A percentile compares a stretch with the other conserved stretches of the same genome.
Evolutionary conservation across 2,113 vertebrate genomes (phyloP).

Genomic region (Podarcis muralis): DNA sequence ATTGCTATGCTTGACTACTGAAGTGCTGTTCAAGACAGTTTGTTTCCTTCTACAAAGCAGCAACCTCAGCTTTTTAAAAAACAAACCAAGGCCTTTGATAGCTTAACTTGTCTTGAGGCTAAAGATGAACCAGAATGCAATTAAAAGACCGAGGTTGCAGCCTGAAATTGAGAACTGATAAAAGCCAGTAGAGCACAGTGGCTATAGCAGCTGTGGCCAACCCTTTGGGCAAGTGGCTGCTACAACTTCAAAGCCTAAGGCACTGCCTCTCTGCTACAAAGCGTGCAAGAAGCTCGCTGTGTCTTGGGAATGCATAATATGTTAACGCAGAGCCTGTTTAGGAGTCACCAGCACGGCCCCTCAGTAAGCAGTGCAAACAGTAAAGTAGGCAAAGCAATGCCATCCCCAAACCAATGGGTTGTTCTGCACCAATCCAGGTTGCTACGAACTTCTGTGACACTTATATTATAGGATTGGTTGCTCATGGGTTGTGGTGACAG

Average conservation of each 20-base stretch:
- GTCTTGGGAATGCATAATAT: neutral
- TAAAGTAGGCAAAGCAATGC: neutral
- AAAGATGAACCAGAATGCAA: neutral
- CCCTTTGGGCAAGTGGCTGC: neutral
- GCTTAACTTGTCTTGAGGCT: neutral
- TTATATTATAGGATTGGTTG: neutral
- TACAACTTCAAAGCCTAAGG: neutral
- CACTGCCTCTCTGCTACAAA: neutral
- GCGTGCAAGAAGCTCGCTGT: neutral
- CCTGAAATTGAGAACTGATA: neutral
- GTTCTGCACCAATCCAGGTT: neutral
- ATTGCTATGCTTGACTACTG: neutral
- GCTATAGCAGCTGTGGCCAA: neutral
- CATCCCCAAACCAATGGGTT: neutral
- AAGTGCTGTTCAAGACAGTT: neutral
- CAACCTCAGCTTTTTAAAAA: neutral
- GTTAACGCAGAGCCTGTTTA: neutral
- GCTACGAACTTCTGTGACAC: neutral
- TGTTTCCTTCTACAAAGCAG: neutral
- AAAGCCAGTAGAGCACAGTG: neutral
- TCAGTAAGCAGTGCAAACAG: neutral
- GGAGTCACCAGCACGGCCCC: neutral
- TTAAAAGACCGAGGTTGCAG: neutral
- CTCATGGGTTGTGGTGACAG: no score
- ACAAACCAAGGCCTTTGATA: neutral